Conservation (phyloP, 2,113 vertebrate genomes). For the Apus apus region DNA sequence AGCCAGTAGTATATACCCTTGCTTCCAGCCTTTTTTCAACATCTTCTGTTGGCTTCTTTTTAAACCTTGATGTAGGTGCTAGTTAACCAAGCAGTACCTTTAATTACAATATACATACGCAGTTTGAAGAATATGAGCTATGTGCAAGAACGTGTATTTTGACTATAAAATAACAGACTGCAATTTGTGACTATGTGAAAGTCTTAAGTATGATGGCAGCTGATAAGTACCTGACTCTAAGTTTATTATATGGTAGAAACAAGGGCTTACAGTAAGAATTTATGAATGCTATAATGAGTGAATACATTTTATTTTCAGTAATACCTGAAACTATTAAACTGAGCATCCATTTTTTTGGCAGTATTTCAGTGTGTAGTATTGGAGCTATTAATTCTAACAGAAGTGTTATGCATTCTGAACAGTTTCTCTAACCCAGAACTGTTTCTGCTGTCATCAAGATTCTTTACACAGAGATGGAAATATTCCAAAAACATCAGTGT, state of each 20-base stretch:
- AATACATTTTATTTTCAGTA: not conserved
- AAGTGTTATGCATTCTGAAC: not conserved
- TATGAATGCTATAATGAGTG: not conserved
- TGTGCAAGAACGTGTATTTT: not conserved
- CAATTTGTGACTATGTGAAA: not conserved
- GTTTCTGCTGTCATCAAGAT: not conserved
- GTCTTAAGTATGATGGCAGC: not conserved
- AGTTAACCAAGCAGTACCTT: not conserved
- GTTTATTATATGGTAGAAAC: not conserved
- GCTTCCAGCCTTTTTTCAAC: not conserved
- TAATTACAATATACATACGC: not conserved
- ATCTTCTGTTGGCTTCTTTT: not conserved
- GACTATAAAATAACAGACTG: not conserved
- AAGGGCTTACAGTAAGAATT: not conserved
- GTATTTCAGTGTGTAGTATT: not conserved
- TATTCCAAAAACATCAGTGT: not conserved
- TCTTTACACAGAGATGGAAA: not conserved
- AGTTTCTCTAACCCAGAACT: not conserved
- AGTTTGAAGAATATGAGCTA: not conserved
- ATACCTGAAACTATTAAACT: not conserved
- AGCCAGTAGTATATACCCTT: not conserved
- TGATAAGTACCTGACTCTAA: not conserved
- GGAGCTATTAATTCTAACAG: not conserved
- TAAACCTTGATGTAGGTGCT: not conserved
- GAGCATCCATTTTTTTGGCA: not conserved